Evolutionary conservation across 2,113 vertebrate species (phyloP).

Genomic region (Varanus komodoensis): DNA sequence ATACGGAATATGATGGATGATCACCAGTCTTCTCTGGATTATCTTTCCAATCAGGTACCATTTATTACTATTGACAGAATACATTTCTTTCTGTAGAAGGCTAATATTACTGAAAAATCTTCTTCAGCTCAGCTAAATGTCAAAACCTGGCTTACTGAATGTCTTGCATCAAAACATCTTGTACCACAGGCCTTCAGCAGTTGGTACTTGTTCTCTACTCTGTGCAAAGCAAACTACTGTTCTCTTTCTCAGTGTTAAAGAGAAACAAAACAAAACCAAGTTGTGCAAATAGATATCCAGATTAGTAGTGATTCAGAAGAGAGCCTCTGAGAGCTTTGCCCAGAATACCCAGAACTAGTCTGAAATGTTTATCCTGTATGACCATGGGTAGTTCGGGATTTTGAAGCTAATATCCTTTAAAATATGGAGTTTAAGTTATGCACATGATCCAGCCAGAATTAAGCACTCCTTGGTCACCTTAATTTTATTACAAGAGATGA

Average conservation of each 20-base stretch:
- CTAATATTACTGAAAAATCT: not conserved
- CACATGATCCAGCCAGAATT: not conserved
- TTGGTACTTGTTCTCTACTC: not conserved
- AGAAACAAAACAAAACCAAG: not conserved
- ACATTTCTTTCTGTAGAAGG: conserved; percentile 16
- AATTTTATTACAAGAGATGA: not conserved
- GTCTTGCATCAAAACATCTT: not conserved
- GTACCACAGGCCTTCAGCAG: not conserved
- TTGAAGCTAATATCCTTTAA: not conserved
- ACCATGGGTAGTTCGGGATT: not conserved
- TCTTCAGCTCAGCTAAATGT: not conserved
- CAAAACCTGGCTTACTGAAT: not conserved
- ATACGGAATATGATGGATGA: conserved; percentile 91
- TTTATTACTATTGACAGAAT: conserved; percentile 12
- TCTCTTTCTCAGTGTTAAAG: not conserved
- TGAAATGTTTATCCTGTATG: not conserved
- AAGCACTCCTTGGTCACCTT: not conserved
- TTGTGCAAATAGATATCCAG: not conserved
- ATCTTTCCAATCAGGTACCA: conserved; percentile 87
- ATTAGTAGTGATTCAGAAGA: not conserved
- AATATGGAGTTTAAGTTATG: no score
- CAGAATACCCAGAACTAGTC: not conserved
- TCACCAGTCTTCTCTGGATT: conserved; percentile 89
- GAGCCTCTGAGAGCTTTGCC: not conserved
- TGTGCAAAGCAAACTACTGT: rapidly evolving